A percentile compares a stretch with the other conserved stretches of the same genome.
Conservation (phyloP, 2,888 invertebrate species). For the Volucella inanis region DNA sequence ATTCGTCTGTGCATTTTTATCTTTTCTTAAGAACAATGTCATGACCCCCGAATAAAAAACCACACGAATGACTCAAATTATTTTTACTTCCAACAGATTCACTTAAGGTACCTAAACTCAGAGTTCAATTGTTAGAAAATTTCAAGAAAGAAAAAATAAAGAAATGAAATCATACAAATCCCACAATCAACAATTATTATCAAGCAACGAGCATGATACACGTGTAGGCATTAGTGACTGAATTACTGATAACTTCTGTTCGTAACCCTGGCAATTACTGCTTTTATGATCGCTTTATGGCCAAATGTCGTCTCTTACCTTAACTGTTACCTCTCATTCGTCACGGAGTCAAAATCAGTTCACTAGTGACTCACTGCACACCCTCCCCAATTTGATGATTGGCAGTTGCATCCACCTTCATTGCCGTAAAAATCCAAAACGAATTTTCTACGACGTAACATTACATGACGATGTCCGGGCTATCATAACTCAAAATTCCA, state of each 20-base stretch:
- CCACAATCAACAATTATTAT: neutral
- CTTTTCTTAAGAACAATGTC: no score
- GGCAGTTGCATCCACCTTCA: neutral
- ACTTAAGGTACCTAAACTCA: no score
- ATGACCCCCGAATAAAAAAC: no score
- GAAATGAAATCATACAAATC: neutral
- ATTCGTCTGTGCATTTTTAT: no score
- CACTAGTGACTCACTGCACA: no score
- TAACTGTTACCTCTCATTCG: constrained; percentile 14
- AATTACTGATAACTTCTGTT: constrained; percentile 52
- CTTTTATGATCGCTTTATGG: constrained; percentile 61
- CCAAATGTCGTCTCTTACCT: constrained; percentile 41
- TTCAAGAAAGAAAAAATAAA: neutral
- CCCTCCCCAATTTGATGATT: no score
- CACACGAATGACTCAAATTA: no score
- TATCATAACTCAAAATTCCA: constrained; percentile 52
- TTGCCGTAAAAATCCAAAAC: constrained; percentile 55
- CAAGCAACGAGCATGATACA: neutral
- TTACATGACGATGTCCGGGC: constrained; percentile 25
- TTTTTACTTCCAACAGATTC: no score
- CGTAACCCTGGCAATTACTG: constrained; percentile 56
- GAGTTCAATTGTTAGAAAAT: no score
- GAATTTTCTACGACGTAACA: constrained; percentile 54
- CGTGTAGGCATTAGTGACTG: constrained; percentile 21
- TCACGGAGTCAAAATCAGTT: constrained; percentile 19